These are phyloP conservation scores for Adelosebastes latens DNA, from an alignment of 2,797 vertebrate genomes.

Conservation along the genomic window DNA sequence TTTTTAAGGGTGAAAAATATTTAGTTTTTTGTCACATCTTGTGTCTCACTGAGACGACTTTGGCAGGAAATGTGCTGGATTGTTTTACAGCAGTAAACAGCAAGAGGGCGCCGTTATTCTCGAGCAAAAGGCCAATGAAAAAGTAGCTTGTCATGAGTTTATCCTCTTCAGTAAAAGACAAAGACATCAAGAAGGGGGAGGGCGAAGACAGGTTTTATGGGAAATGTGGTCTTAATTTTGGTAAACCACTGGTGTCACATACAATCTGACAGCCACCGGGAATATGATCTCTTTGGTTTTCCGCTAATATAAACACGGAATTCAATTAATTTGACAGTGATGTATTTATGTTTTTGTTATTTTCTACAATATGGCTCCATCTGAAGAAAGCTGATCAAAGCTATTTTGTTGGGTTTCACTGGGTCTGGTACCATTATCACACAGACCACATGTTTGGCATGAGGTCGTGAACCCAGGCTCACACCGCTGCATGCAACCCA, in stretches of 20 bases:
- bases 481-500: not conserved
- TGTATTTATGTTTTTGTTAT: not conserved
- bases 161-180: not conserved
- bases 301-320: not conserved
- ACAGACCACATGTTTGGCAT: constrained; percentile 17
- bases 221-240: constrained; percentile 22
- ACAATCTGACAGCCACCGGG: not conserved
- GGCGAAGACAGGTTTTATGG: not conserved
- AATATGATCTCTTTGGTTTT: not conserved
- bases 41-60: too few species aligned
- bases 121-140: not conserved
- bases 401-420: not conserved
- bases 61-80: not conserved
- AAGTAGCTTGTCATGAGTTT: not conserved
- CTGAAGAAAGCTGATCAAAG: not conserved
- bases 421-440: not conserved
- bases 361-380: not conserved
- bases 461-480: not conserved
- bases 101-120: too few species aligned
- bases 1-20: too few species aligned
- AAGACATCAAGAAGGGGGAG: not conserved
- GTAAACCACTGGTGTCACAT: not conserved
- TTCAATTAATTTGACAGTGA: not conserved
- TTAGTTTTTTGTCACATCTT: too few species aligned
- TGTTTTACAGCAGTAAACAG: not conserved